These are phyloP conservation scores for Heteromyza rotundicornis DNA, from an alignment of 2,888 invertebrate genomes.

Conservation along the genomic window DNA sequence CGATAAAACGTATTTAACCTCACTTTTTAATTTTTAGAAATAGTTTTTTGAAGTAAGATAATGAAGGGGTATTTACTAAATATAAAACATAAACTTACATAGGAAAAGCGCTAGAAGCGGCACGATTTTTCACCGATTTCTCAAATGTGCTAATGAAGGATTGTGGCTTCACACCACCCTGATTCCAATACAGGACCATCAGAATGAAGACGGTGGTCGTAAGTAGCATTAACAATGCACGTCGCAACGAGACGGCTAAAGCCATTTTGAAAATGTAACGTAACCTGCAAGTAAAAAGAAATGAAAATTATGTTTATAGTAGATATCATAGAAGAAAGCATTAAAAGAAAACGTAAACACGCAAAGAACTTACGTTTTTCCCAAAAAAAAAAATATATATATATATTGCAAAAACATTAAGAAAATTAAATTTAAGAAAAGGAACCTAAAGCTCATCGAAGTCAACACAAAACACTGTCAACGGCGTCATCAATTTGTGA, in stretches of 20 bases:
- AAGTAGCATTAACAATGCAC: constrained; percentile 66
- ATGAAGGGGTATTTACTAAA: too few species aligned
- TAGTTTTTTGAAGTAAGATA: too few species aligned
- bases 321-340: background rate
- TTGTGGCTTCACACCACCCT: constrained; percentile 64
- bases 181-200: constrained; percentile 70
- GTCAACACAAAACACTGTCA: too few species aligned
- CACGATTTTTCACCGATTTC: constrained; percentile 45
- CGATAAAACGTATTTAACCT: background rate
- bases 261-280: constrained; percentile 61
- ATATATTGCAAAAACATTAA: too few species aligned
- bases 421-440: too few species aligned
- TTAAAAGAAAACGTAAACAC: background rate
- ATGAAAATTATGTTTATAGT: constrained; percentile 38
- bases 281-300: constrained; percentile 55
- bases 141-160: constrained; percentile 59
- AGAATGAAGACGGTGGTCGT: constrained; percentile 67
- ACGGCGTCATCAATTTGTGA: too few species aligned
- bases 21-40: too few species aligned
- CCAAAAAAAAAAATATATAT: too few species aligned
- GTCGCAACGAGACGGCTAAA: constrained; percentile 64
- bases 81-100: constrained; percentile 53
- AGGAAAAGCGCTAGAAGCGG: constrained; percentile 40
- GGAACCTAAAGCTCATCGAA: too few species aligned
- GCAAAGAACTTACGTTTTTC: background rate